Evolutionary conservation across 2,113 vertebrate genomes (phyloP).

Genomic region (Takifugu flavidus): DNA sequence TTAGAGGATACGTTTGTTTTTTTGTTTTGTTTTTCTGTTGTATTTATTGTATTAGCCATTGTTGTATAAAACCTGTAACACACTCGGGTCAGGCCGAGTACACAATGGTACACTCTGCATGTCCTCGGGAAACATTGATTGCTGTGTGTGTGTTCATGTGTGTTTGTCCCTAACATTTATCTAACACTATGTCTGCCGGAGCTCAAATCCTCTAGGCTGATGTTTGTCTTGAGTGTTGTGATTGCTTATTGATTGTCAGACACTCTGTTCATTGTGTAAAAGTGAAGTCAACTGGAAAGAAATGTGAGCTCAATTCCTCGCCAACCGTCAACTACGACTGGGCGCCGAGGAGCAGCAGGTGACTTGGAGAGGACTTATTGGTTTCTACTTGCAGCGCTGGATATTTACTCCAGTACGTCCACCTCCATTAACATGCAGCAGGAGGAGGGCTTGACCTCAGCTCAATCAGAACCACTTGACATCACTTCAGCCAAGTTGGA

Average conservation of each 20-base stretch:
- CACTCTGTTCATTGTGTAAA: not conserved
- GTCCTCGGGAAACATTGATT: not conserved
- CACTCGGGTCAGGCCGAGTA: too few species aligned
- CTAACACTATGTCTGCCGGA: not conserved
- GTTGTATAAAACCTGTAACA: too few species aligned
- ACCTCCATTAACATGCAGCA: constrained; percentile 14
- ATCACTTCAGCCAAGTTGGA: constrained; percentile 12
- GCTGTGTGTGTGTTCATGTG: not conserved
- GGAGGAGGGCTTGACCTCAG: constrained; percentile 13
- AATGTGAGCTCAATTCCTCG: not conserved
- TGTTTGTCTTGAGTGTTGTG: constrained; percentile 4
- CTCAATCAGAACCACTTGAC: constrained; percentile 29
- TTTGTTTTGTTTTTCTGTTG: too few species aligned
- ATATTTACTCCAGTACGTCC: constrained; percentile 19
- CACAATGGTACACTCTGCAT: too few species aligned
- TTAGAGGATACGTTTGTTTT: too few species aligned
- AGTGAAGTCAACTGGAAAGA: not conserved
- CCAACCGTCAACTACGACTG: not conserved
- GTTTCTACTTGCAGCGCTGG: not conserved
- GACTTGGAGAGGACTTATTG: too few species aligned
- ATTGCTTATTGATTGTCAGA: constrained; percentile 2
- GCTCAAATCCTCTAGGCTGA: not conserved
- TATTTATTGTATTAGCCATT: too few species aligned
- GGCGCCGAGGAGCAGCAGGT: constrained; percentile 16
- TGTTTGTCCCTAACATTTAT: constrained; percentile 12